Percentiles rank a stretch among this genome's conserved stretches.
These are phyloP conservation scores for Chloroclystis v-ata DNA, from an alignment of 2,888 invertebrate genomes.

Conservation along the genomic window DNA sequence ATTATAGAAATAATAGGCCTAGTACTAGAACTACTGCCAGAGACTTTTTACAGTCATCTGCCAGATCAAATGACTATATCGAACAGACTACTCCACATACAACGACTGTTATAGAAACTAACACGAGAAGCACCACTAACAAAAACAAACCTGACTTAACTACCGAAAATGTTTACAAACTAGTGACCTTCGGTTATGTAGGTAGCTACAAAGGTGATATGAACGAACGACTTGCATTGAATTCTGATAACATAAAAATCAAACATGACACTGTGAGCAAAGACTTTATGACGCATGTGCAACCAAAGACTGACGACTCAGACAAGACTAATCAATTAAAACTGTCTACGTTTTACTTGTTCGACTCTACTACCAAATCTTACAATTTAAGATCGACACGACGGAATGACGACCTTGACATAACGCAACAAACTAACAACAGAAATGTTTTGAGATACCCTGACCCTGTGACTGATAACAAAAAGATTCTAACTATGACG, in stretches of 20 bases:
- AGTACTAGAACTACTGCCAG: constrained; percentile 39
- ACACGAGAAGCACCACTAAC: constrained; percentile 21
- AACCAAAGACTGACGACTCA: constrained; percentile 31
- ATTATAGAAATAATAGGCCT: constrained; percentile 52
- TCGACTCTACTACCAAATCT: constrained; percentile 65
- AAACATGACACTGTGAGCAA: constrained; percentile 51
- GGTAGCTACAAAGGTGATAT: constrained; percentile 63
- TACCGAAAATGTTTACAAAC: constrained; percentile 64
- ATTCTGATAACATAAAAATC: constrained; percentile 21
- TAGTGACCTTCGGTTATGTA: constrained; percentile 72
- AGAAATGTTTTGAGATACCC: constrained; percentile 11
- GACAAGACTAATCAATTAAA: constrained; percentile 41
- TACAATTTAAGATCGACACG: constrained; percentile 62
- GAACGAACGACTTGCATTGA: constrained; percentile 26
- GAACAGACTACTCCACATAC: constrained; percentile 26
- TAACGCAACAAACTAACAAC: constrained; percentile 41
- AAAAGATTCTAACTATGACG: constrained; percentile 23
- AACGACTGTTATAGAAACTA: constrained; percentile 15
- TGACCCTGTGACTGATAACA: constrained; percentile 13
- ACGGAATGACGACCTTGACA: constrained; percentile 54
- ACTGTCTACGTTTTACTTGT: constrained; percentile 64
- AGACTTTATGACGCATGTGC: constrained; percentile 55
- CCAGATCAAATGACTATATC: constrained; percentile 59
- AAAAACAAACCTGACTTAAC: constrained; percentile 40
- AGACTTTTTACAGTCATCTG: constrained; percentile 51